These are phyloP conservation scores for Columba janthina DNA, from an alignment of 2,113 vertebrate species.

Conservation along the genomic window DNA sequence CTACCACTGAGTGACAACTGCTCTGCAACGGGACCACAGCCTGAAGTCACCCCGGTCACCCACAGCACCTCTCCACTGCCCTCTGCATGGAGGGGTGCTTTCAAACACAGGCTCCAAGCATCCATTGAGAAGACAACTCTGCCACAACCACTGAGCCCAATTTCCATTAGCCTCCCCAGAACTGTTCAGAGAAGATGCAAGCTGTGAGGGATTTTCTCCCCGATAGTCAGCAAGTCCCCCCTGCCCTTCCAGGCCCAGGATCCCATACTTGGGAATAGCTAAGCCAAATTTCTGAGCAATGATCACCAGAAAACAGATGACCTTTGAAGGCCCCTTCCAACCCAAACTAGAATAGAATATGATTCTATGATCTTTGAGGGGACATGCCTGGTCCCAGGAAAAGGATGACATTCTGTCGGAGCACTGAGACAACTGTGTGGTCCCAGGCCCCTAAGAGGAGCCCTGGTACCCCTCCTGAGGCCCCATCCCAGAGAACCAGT, in stretches of 20 bases:
- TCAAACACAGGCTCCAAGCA: background rate
- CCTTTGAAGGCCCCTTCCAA: too few relatives aligned
- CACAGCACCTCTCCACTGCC: background rate
- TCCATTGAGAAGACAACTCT: background rate
- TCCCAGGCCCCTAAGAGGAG: background rate
- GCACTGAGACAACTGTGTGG: background rate
- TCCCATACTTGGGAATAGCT: background rate
- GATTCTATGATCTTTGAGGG: background rate
- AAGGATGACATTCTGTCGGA: background rate
- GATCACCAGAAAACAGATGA: background rate
- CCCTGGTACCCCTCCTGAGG: background rate
- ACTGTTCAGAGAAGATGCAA: background rate
- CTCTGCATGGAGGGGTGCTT: background rate
- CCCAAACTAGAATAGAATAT: too few relatives aligned
- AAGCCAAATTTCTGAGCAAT: background rate
- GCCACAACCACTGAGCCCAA: background rate
- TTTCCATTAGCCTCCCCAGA: background rate
- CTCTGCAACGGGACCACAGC: background rate
- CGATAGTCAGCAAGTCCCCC: background rate
- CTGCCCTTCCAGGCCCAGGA: background rate
- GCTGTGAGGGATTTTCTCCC: background rate
- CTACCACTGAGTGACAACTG: background rate
- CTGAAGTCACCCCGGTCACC: fast-evolving
- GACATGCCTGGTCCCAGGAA: fast-evolving
- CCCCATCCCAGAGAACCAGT: background rate